These are phyloP conservation scores for Callyntrura sp. DNA, from an alignment of 2,888 invertebrate species.

Conservation along the genomic window DNA sequence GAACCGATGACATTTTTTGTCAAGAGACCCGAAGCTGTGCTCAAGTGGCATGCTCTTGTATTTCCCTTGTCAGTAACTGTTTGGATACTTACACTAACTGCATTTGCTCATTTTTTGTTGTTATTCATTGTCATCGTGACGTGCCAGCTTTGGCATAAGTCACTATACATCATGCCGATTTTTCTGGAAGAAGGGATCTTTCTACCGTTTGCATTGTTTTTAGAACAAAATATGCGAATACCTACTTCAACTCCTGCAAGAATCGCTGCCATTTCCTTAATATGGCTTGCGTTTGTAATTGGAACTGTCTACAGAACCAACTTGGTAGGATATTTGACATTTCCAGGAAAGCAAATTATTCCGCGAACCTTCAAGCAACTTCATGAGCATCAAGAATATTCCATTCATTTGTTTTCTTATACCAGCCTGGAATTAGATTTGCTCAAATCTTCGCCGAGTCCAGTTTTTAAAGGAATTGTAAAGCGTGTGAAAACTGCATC, in stretches of 20 bases:
- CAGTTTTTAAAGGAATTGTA: slow-evolving; percentile 12
- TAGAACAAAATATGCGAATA: slow-evolving; percentile 49
- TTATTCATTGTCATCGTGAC: no score
- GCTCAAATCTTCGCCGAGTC: slow-evolving; percentile 38
- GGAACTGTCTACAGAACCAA: slow-evolving; percentile 40
- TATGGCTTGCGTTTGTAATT: slow-evolving; percentile 28
- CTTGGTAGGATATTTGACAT: slow-evolving; percentile 55
- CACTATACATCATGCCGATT: neutral
- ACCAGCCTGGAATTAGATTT: neutral
- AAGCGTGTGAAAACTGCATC: neutral
- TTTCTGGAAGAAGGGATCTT: slow-evolving; percentile 47
- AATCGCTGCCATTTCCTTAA: slow-evolving; percentile 3
- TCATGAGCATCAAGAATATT: neutral
- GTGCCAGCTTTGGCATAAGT: neutral
- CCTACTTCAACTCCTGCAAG: no score
- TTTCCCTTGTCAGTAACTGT: slow-evolving; percentile 47
- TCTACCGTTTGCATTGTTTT: slow-evolving; percentile 54
- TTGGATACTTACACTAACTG: slow-evolving; percentile 28
- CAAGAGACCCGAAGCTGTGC: slow-evolving; percentile 1
- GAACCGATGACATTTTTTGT: slow-evolving; percentile 61
- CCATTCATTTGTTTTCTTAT: slow-evolving; percentile 8
- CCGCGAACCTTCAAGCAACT: slow-evolving; percentile 21
- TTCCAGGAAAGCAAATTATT: slow-evolving; percentile 27
- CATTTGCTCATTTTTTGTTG: slow-evolving; percentile 35
- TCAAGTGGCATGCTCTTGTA: slow-evolving; percentile 50